Base-by-base conservation (phyloP, 2,888 invertebrate species). In the Euphydryas editha region DNA sequence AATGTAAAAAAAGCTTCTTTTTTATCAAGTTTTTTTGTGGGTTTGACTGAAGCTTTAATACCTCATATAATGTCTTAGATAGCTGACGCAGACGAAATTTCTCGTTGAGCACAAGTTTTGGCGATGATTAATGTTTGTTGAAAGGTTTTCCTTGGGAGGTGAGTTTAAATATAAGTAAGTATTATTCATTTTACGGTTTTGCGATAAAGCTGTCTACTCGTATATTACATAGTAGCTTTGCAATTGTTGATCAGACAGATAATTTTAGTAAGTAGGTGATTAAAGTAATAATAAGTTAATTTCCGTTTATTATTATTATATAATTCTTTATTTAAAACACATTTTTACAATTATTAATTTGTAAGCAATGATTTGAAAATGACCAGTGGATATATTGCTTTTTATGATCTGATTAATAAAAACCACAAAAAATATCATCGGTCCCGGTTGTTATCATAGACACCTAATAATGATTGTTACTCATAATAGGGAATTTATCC, bases 111-210 rank as follows among this genome's bases (percentile, higher is more conserved):
- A 57, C 44, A 75, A 81, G 76, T 81, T 81, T 76, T 73, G 76
- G 78, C 78, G 79, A 81, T 86, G 86, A 85, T 84, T 81, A 82
- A 86, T 85, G 83, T 69, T 67, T 67, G 66, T 68, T 62, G 70
- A 71, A 69, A 68, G 60, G 64, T 71, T 67, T 69, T 58, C 54
- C 30, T 30, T 30, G 8, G 24, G 36, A 36, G 21, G 54, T 36
- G 30, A 11, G 54, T 36, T 54, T 36, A 54, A 36, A 36, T 30
- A 30, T 30, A 36, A n/a, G 10, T 17, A 30, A 8, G 15, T 54
- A 36, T 21, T 20, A 39, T 17, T 5, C 15, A 13, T 10, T 21
- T 55, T 57, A 36, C n/a, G 18, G 44, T 1, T 18, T 21, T 13
- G 21, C 39, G 2, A 11, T 39, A 39, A 6, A 8, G 47, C 20